Base-by-base conservation (phyloP, 92 coral and sea anemone genomes). In the Diadumene lineata region DNA sequence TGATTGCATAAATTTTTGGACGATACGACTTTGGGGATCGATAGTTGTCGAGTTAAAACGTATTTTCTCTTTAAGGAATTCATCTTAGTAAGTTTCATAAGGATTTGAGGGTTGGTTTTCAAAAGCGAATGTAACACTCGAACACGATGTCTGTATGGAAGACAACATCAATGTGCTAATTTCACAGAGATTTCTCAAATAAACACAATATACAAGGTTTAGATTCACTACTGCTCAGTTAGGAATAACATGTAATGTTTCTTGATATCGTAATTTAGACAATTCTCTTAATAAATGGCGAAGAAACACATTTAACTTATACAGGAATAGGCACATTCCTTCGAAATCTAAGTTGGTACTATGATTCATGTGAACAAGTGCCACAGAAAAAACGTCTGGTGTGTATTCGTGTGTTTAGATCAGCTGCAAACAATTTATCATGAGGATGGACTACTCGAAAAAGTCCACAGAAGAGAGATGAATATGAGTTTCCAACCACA, bases 401-500 rank as follows among this genome's bases (percentile, higher is more conserved):
- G 31, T 51, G 48, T 11, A 24, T 22, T 34, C 19, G 31, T 53
- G 46, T 50, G 63, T 53, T 21, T 16, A 70, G 25, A 48, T 70
- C 75, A 44, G 60, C 50, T 53, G 53, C 25, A 25, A 11, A 53
- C 31, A 50, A 32, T 30, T 56, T 19, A 33, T 50, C 50, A 50
- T 55, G 65, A 70, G 64, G 82, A 50, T 67, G 56, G 64, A 43
- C 56, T 64, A 77, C 75, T 77, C 82, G 34, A 66, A 66, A 51
- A 7, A 66, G 61, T 68, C 67, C 66, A 66, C 70, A 77, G 65
- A 34, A 77, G 74, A 64, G 38, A 60, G 48, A 17, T 33, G 31
- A 48, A 48, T 62, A 77, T 27, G 82, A 77, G 61, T 64, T 77
- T 67, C 55, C 60, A 62, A 77, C 82, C 82, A 77, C 82, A 77